A percentile compares a stretch with the other conserved stretches of the same genome.
These are phyloP conservation scores for Avahi laniger DNA, from an alignment of 2,797 vertebrate species.

Conservation along the genomic window DNA sequence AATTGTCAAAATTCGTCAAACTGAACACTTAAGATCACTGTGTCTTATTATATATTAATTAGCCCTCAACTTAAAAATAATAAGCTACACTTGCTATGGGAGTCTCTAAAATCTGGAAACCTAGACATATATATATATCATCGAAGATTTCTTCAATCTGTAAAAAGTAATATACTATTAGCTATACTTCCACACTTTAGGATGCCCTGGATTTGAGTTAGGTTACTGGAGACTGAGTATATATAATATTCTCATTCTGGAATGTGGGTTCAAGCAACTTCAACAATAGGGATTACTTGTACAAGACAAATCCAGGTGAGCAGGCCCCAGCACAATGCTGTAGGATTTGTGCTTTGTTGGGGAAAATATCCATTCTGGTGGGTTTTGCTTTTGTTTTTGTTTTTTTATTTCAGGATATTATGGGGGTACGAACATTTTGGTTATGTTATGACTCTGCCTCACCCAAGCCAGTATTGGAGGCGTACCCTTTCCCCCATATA, in stretches of 20 bases:
- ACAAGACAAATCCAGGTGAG: not conserved
- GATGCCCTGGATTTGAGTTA: not conserved
- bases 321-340: not conserved
- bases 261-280: not conserved
- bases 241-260: not conserved
- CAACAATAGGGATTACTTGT: not conserved
- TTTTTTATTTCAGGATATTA: not conserved
- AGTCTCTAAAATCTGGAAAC: slow-evolving; percentile 4
- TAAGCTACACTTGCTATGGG: not conserved
- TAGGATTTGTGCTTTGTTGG: not conserved
- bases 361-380: not conserved
- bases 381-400: too few species aligned
- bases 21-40: not conserved
- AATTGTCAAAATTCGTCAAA: slow-evolving; percentile 9
- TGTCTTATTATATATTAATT: slow-evolving; percentile 4
- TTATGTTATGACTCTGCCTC: too few species aligned
- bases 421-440: too few species aligned
- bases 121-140: not conserved
- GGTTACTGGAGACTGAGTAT: not conserved
- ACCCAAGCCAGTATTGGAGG: too few species aligned
- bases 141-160: not conserved
- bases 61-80: not conserved
- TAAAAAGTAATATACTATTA: not conserved
- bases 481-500: too few species aligned
- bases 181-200: not conserved